These are phyloP conservation scores for Drosophila picticornis DNA, from an alignment of 2,888 invertebrate genomes.

Conservation along the genomic window DNA sequence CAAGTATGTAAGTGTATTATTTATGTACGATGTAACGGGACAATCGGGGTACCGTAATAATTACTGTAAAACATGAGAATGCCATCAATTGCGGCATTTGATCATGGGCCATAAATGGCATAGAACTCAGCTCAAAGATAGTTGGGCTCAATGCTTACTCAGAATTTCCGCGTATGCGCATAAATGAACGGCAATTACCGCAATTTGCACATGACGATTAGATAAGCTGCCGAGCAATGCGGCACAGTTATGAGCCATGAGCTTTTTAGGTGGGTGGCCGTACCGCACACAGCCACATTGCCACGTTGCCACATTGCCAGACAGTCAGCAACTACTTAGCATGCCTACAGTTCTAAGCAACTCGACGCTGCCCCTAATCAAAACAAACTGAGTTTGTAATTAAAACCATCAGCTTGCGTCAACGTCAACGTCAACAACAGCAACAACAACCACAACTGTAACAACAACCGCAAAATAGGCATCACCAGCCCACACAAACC, in stretches of 20 bases:
- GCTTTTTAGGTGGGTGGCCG: constrained; percentile 55
- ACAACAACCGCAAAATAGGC: constrained; percentile 16
- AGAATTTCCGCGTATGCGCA: constrained; percentile 51
- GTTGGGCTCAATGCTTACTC: constrained; percentile 47
- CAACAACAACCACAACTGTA: constrained; percentile 8
- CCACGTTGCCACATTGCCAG: background rate
- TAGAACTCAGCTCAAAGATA: constrained; percentile 25
- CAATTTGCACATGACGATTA: constrained; percentile 55
- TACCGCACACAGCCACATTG: constrained; percentile 2
- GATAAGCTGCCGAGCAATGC: constrained; percentile 48
- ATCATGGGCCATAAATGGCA: constrained; percentile 57
- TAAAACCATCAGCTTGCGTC: constrained; percentile 56
- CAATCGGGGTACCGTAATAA: constrained; percentile 28
- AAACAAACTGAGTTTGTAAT: constrained; percentile 70
- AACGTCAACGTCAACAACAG: constrained; percentile 8
- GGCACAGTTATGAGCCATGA: constrained; percentile 14
- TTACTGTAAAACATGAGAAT: constrained; percentile 57
- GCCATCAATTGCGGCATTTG: constrained; percentile 61
- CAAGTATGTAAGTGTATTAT: background rate
- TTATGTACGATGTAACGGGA: constrained; percentile 48
- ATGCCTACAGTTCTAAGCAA: constrained; percentile 46
- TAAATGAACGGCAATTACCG: constrained; percentile 52
- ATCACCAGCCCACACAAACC: constrained; percentile 41
- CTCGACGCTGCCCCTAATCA: constrained; percentile 59
- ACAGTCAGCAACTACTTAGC: constrained; percentile 12